Conservation (phyloP, 2,113 vertebrate genomes). For the Physeter macrocephalus region DNA sequence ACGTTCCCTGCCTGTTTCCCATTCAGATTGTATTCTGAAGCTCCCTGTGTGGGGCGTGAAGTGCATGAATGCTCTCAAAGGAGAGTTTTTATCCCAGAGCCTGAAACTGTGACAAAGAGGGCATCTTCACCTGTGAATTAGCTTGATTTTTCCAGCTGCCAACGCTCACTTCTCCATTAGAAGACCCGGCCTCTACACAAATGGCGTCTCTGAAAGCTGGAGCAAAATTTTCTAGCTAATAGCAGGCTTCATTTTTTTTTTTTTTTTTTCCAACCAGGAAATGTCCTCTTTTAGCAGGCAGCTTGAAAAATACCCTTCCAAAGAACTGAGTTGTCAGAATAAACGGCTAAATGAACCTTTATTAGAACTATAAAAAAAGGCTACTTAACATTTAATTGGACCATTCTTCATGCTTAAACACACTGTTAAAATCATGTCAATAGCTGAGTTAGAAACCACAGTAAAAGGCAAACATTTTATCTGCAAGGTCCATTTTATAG, state of each 20-base stretch:
- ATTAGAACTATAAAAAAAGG: conserved; percentile 54
- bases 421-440: conserved; percentile 49
- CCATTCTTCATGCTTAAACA: conserved; percentile 61
- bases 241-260: neutral
- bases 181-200: neutral
- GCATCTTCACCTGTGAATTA: conserved; percentile 64
- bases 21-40: conserved; percentile 53
- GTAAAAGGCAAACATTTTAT: conserved; percentile 24
- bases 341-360: conserved; percentile 42
- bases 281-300: neutral
- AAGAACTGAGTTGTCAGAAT: conserved; percentile 56
- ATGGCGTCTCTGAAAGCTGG: neutral
- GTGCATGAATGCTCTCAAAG: conserved; percentile 54
- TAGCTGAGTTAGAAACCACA: conserved; percentile 38
- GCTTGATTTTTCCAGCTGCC: conserved; percentile 56
- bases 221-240: neutral
- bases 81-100: conserved; percentile 45
- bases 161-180: neutral
- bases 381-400: conserved; percentile 59
- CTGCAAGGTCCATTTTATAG: conserved; percentile 46
- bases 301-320: conserved; percentile 36
- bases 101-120: conserved; percentile 53
- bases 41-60: conserved; percentile 37
- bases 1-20: neutral
- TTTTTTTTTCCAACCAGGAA: neutral